phyloP scores from a whole-genome alignment of 2,113 vertebrate species.

The Tetrax tetrax region DNA sequence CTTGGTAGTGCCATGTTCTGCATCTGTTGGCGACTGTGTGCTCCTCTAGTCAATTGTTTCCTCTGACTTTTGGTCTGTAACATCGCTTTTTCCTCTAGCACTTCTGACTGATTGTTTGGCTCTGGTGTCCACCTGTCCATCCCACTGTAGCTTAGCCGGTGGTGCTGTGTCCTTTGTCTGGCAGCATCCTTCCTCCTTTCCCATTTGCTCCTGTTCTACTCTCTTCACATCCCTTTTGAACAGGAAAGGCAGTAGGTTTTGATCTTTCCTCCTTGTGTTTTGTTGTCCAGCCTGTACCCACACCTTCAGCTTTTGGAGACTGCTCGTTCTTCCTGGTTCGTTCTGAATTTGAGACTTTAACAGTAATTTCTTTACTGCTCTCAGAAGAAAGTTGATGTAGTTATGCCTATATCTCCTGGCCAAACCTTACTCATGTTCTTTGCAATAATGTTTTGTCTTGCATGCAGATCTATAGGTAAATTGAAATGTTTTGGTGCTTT shows the following conservation, averaged over 20 bases:
- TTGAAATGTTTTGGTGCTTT: background rate
- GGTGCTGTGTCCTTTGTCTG: background rate
- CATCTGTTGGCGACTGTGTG: background rate
- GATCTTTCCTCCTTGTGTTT: background rate
- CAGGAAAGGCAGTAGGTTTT: conserved; percentile 11
- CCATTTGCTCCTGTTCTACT: background rate
- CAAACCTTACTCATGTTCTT: background rate
- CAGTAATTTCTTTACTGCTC: background rate
- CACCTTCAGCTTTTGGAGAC: background rate
- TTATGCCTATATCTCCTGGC: background rate
- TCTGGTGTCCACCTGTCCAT: background rate
- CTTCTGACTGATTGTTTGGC: background rate
- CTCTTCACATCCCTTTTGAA: background rate
- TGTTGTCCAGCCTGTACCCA: background rate
- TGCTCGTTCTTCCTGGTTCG: background rate
- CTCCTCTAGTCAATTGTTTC: conserved; percentile 16
- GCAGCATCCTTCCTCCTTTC: background rate
- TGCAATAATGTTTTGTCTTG: background rate
- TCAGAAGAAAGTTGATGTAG: background rate
- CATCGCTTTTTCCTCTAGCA: background rate
- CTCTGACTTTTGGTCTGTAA: background rate
- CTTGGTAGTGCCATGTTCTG: conserved; percentile 18
- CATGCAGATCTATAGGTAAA: background rate
- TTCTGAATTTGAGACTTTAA: background rate
- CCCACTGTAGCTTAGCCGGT: background rate